A percentile compares a stretch with the other conserved stretches of the same genome.
phyloP scores from a whole-genome alignment of 1,140 invertebrate genomes.

The Caenorhabditis brenneri region DNA sequence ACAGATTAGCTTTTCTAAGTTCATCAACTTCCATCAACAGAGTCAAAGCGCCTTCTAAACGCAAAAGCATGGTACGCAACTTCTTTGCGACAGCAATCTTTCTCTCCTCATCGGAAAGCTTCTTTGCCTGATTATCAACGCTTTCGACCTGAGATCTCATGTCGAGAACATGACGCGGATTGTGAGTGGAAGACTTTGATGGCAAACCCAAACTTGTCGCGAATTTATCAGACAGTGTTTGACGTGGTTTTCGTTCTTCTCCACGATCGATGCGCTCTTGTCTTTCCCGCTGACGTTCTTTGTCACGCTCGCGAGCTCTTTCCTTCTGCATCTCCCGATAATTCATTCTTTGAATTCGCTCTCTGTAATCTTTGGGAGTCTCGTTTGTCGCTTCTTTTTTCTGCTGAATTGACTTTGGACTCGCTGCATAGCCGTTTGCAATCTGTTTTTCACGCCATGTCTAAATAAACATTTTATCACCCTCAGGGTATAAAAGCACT shows the following conservation, averaged over 20 bases:
- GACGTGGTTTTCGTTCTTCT: constrained; percentile 33
- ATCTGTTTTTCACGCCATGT: constrained; percentile 47
- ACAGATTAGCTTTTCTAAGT: neutral
- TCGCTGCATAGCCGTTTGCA: constrained; percentile 37
- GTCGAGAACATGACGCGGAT: constrained; percentile 60
- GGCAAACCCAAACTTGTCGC: constrained; percentile 62
- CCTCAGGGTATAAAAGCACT: neutral
- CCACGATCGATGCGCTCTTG: constrained; percentile 29
- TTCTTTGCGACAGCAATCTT: constrained; percentile 53
- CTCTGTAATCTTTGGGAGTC: neutral
- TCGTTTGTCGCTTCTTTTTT: neutral
- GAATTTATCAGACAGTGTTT: constrained; percentile 57
- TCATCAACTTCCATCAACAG: constrained; percentile 65
- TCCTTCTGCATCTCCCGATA: constrained; percentile 24
- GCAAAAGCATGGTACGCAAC: constrained; percentile 45
- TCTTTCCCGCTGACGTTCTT: neutral
- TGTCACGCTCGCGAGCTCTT: neutral
- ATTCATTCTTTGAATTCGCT: neutral
- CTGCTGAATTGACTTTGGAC: neutral
- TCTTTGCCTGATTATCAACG: neutral
- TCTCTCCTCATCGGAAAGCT: constrained; percentile 57
- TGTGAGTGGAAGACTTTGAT: constrained; percentile 56
- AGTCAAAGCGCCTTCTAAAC: constrained; percentile 55
- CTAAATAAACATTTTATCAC: no score
- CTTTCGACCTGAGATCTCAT: neutral